Base-by-base conservation (phyloP, 2,797 vertebrate genomes). In the Tarsius wallacei region DNA sequence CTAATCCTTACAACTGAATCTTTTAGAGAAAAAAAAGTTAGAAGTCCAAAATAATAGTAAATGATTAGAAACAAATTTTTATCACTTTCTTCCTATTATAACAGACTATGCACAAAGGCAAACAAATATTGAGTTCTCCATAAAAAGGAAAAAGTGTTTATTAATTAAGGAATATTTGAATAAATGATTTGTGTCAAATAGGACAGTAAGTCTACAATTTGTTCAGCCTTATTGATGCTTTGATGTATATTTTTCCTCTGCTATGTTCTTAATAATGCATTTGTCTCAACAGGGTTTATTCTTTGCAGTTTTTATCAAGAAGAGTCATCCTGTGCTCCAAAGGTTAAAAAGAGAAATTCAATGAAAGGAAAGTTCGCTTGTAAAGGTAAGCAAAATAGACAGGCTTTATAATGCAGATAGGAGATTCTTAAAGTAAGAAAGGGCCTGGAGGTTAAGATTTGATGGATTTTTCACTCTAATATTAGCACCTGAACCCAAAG, bases 311-410 rank as follows among this genome's bases (percentile, higher is more conserved):
- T 95, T 93, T 86, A 95, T 93, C 87, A 81, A 22, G 47, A 73
- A 70, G 73, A 76, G 36, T 26, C 59, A 91, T 63, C 59, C 82
- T 77, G 16, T 55, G 83, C 31, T 95, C 77, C 59, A 85, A 93
- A 94, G 64, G 70, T 71, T 94, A 86, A 73, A 95, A 91, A 80
- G 86, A 26, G 51, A 92, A 94, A 96, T 91, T 81, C 64, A 87
- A 21, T 77, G 33, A 95, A 93, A 94, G 49, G 28, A 77, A 90
- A 76, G 24, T 87, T 90, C 31, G 33, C 36, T 77, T 94, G 90
- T 71, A 90, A 95, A 76, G 71, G 47, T 83, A 97, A 85, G 51
- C 33, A 85, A 94, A 93, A 91, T 33, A 91, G 73, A 93, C 33
- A 84, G 86, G 36, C 71, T 84, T 94, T 77, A 57, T 64, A 91